Conservation (phyloP, 1,140 invertebrate species). For the Zaprionus gabonicus region DNA sequence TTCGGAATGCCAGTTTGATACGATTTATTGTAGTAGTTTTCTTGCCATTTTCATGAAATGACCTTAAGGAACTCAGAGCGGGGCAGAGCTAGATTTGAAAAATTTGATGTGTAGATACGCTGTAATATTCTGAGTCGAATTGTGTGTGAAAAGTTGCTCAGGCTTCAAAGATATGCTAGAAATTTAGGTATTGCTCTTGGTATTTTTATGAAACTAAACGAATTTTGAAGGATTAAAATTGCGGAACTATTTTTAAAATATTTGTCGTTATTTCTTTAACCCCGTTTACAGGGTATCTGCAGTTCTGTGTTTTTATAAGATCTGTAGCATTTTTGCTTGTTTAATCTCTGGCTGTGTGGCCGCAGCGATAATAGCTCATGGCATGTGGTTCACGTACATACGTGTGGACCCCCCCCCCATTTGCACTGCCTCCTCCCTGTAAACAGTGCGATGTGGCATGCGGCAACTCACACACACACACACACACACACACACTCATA, state of each 20-base stretch:
- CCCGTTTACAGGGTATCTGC: neutral
- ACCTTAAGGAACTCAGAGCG: neutral
- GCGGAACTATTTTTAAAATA: too few relatives aligned
- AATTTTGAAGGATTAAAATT: neutral
- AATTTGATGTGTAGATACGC: neutral
- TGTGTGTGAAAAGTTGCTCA: neutral
- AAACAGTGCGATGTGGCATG: constrained; percentile 28
- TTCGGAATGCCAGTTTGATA: neutral
- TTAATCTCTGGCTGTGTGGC: constrained; percentile 37
- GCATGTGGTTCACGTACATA: constrained; percentile 45
- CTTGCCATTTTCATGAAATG: neutral
- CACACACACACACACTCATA: neutral
- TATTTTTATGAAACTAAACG: neutral
- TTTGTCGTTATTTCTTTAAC: too few relatives aligned
- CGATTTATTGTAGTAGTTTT: neutral
- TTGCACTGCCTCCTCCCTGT: neutral
- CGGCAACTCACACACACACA: constrained; percentile 14
- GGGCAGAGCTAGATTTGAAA: neutral
- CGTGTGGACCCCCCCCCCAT: neutral
- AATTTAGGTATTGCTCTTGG: neutral
- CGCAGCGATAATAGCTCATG: constrained; percentile 56
- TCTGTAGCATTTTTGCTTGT: constrained; percentile 19
- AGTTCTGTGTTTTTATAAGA: neutral
- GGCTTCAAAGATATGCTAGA: too few relatives aligned
- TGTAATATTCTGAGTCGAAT: neutral